Percentiles rank a stretch among this genome's conserved stretches.
phyloP scores from a whole-genome alignment of 2,113 vertebrate genomes.

The Rousettus leschenaultii region DNA sequence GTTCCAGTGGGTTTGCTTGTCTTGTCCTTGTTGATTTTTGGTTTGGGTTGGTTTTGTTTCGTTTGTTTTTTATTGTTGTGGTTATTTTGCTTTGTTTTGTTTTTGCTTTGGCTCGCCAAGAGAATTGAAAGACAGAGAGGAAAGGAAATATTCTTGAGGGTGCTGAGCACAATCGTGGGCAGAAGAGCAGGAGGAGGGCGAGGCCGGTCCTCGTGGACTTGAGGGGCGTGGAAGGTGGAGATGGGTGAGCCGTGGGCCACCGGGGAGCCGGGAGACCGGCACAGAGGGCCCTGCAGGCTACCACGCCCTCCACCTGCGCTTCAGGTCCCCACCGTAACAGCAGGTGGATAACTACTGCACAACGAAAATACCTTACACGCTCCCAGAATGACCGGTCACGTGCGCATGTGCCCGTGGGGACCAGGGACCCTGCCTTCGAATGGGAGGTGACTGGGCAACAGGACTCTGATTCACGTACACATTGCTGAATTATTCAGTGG shows the following conservation, averaged over 20 bases:
- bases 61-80: too few species aligned
- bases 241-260: fast-evolving
- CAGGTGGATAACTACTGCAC: background rate
- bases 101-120: background rate
- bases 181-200: background rate
- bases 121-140: background rate
- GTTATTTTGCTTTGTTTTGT: background rate
- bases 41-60: too few species aligned
- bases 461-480: background rate
- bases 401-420: fast-evolving
- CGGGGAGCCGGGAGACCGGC: fast-evolving
- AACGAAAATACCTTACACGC: background rate
- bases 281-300: background rate
- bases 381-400: background rate
- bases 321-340: background rate
- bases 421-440: background rate
- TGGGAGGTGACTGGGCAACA: too few species aligned
- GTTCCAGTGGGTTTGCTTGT: background rate
- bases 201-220: fast-evolving
- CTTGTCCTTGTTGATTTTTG: background rate
- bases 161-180: background rate
- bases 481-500: background rate
- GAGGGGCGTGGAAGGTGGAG: background rate
- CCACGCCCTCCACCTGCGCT: fast-evolving
- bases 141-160: background rate